phyloP scores from a whole-genome alignment of 2,113 vertebrate species.

The Lepisosteus oculatus region DNA sequence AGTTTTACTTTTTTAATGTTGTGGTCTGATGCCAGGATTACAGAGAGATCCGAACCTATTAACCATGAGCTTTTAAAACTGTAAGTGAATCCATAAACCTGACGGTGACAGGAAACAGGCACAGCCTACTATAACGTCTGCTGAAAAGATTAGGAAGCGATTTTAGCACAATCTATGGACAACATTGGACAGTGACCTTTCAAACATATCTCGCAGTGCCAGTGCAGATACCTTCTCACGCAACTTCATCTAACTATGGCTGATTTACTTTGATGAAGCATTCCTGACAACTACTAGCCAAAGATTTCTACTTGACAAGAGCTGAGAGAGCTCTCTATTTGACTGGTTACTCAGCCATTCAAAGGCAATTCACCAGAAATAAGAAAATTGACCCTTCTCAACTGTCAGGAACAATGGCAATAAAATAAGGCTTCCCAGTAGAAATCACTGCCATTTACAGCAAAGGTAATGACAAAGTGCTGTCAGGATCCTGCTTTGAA shows the following conservation, averaged over 20 bases:
- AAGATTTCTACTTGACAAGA: constrained; percentile 13
- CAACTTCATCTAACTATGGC: constrained; percentile 49
- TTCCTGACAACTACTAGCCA: constrained; percentile 39
- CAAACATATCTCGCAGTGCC: constrained; percentile 35
- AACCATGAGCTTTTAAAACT: no score
- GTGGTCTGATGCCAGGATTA: no score
- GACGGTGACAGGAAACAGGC: no score
- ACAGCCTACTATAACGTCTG: no score
- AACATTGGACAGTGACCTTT: constrained; percentile 1
- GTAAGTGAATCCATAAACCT: no score
- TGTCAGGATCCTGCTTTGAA: background rate
- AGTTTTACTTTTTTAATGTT: no score
- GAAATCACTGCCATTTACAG: constrained; percentile 22
- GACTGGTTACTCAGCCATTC: constrained; percentile 32
- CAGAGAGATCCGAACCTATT: no score
- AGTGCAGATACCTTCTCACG: constrained; percentile 43
- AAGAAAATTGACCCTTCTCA: constrained; percentile 51
- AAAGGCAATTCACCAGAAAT: constrained; percentile 52
- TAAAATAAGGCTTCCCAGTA: constrained; percentile 27
- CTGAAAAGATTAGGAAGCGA: no score
- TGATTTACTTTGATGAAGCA: constrained; percentile 56
- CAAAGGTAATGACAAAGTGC: constrained; percentile 23
- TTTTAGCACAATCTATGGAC: no score
- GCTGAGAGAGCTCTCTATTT: constrained; percentile 12
- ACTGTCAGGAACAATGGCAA: constrained; percentile 23